Base-by-base conservation (phyloP, 2,113 vertebrate species). In the Xenopus laevis region DNA sequence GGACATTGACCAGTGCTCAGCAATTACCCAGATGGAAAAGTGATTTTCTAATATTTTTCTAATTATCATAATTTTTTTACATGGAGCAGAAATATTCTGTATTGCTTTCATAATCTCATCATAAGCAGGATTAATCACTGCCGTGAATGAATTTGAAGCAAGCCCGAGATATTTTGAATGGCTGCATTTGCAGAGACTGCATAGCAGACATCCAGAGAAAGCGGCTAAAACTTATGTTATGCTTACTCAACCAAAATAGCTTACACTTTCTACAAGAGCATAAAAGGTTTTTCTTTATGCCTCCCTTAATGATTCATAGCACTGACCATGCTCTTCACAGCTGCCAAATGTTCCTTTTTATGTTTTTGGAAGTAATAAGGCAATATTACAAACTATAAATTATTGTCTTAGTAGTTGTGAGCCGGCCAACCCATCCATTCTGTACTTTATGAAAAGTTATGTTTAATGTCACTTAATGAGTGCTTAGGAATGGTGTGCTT, bases 381-480 rank as follows among this genome's bases (percentile, higher is more conserved):
- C 69, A 87, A 74, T 79, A 85, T 86, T 85, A 77, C 71, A 77
- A 82, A 83, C 16, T 40, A 82, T 88, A 83, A 84, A 84, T 87
- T 87, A 74, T 71, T 81, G 47, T 53, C 68, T 74, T 72, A 7
- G 52, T 80, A 68, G 78, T 72, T 83, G 64, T 55, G 85, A 77
- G 61, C 13, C 77, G 79, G 27, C 69, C 80, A 84, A 68, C 75
- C 76, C 77, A 76, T 79, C 78, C 75, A 27, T 73, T 86, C 69
- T 68, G 61, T 71, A 74, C 78, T 86, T 87, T 79, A 71, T 71
- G 68, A 79, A 85, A 89, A 84, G 83, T 85, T 85, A 80, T 65
- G 72, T 84, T 87, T 88, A 82, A 83, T 83, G 82, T 83, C 77
- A 79, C 65, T 79, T 87, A 87, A 83, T 85, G 80, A 84, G 77